Evolutionary conservation across 1,140 invertebrate species (phyloP).

Genomic region (Oryzaephilus surinamensis): DNA sequence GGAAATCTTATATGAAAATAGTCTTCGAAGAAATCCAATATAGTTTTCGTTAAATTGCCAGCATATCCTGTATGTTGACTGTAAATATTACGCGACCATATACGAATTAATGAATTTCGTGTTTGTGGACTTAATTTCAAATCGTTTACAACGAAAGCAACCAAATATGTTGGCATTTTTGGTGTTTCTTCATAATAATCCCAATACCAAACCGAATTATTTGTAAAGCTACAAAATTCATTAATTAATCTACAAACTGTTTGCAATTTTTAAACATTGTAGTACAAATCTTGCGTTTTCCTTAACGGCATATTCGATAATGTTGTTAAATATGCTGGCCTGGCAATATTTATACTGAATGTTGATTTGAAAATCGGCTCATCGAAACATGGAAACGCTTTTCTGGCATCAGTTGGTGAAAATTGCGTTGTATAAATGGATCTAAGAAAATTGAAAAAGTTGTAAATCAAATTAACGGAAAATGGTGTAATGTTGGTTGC

Average conservation of each 20-base stretch:
- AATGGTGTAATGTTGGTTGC: neutral
- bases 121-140: too few species aligned
- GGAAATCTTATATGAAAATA: slow-evolving; percentile 79
- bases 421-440: slow-evolving; percentile 70
- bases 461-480: neutral
- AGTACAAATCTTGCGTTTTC: slow-evolving; percentile 11
- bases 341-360: slow-evolving; percentile 58
- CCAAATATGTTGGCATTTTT: slow-evolving; percentile 89
- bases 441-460: slow-evolving; percentile 34
- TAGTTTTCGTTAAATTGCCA: slow-evolving; percentile 66
- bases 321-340: slow-evolving; percentile 27
- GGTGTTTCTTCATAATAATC: slow-evolving; percentile 73
- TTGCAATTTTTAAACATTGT: neutral
- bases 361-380: slow-evolving; percentile 76
- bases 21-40: slow-evolving; percentile 72
- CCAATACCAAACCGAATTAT: slow-evolving; percentile 37
- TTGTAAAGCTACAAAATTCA: slow-evolving; percentile 7
- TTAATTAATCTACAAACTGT: neutral
- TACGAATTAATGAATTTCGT: slow-evolving; percentile 69
- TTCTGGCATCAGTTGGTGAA: slow-evolving; percentile 66
- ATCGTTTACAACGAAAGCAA: slow-evolving; percentile 87
- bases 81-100: slow-evolving; percentile 76
- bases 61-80: slow-evolving; percentile 70
- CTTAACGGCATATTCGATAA: slow-evolving; percentile 32
- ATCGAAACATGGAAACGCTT: slow-evolving; percentile 83